Base-by-base conservation (phyloP, 1,140 invertebrate species). In the Plutomurus gul region DNA sequence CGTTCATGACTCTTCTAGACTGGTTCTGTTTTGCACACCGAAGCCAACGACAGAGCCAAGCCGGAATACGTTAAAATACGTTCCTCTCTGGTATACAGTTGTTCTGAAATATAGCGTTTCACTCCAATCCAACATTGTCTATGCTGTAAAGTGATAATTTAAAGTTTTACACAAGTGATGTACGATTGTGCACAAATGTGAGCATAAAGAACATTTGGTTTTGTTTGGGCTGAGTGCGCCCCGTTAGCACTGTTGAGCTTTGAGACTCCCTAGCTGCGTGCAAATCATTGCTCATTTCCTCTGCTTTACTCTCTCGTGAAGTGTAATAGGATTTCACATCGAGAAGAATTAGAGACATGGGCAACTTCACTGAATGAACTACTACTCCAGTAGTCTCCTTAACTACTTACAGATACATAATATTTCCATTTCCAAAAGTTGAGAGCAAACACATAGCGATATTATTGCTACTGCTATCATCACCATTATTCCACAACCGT, bases 241-340 rank as follows among this genome's bases (percentile, higher is more conserved):
- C 1, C 22, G 36, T 13, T 30, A 33, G n/a, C 11, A 22, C 4
- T 27, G n/a, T 51, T 51, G 8, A 56, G 51, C 22, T 43, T n/a
- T 13, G 39, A 43, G 39, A 13, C 39, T 13, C n/a, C 39, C 10
- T 43, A 43, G 27, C 13, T 33, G 22, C 36, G 56, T 65, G 56
- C 56, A 65, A 65, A 65, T 65, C 56, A 65, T 65, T 65, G 56
- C 56, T 65, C 56, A 65, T 65, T 65, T 65, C 56, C 56, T 65
- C 56, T 65, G 18, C 56, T 65, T 65, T 30, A 65, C 27, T 65
- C n/a, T n/a, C n/a, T 13, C n/a, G n/a, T 43, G 39, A n/a, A 43
- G 39, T 43, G 39, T 13, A 10, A 13, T 43, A 43, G 39, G 11
- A n/a, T 43, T 43, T 43, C 39, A n/a, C 39, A 43, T 43, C n/a